Percentiles rank a stretch among this genome's conserved stretches.
phyloP scores from a whole-genome alignment of 2,888 invertebrate genomes.

The Agrotis exclamationis region DNA sequence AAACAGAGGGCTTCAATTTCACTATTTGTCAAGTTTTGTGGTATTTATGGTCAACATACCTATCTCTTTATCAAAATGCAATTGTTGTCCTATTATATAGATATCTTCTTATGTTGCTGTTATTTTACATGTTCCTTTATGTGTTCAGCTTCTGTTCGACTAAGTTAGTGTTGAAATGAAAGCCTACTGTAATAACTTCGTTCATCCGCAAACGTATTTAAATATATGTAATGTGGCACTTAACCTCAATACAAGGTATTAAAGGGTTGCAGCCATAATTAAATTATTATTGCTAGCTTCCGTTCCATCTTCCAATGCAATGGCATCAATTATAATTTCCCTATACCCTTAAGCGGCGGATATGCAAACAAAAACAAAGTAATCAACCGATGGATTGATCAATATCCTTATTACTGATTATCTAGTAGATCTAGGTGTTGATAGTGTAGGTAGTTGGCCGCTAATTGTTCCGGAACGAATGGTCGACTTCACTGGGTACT shows the following conservation, averaged over 20 bases:
- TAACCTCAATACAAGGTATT: constrained; percentile 17
- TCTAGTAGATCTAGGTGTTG: constrained; percentile 36
- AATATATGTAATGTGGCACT: constrained; percentile 1
- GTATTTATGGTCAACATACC: no score
- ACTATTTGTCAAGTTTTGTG: no score
- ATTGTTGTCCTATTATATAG: no score
- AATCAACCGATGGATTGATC: constrained; percentile 32
- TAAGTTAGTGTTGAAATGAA: background rate
- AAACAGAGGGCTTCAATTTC: no score
- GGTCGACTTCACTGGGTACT: constrained; percentile 25
- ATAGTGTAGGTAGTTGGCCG: constrained; percentile 29
- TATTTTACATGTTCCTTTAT: no score
- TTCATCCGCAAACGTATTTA: background rate
- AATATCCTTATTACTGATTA: constrained; percentile 50
- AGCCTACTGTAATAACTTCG: constrained; percentile 1
- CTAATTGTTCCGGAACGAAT: constrained; percentile 68
- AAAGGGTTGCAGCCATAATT: constrained; percentile 34
- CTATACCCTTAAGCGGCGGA: constrained; percentile 35
- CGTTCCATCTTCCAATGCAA: constrained; percentile 31
- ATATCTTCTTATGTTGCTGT: no score
- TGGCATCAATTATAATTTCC: constrained; percentile 47
- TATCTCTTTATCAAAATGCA: no score
- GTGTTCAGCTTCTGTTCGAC: no score
- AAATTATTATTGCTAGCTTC: constrained; percentile 40
- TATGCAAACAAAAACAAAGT: constrained; percentile 46